Evolutionary conservation across 2,797 vertebrate species (phyloP).

Genomic region (Carcharodon carcharias): DNA sequence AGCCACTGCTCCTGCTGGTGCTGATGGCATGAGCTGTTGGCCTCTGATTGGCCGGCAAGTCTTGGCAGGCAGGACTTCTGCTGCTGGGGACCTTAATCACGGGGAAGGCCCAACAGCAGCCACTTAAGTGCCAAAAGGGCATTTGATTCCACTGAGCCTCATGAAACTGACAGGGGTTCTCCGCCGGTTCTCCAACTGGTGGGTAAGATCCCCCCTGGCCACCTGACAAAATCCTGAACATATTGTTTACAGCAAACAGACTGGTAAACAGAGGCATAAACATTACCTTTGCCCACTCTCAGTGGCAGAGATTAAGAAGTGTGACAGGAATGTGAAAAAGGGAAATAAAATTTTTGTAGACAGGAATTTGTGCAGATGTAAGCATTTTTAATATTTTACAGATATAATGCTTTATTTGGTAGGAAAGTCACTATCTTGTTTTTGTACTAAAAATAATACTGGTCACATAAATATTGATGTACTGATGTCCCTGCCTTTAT

Average conservation of each 20-base stretch:
- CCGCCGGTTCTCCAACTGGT: background rate
- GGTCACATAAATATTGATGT: conserved; percentile 48
- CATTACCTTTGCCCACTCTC: background rate
- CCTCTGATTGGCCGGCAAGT: too few relatives aligned
- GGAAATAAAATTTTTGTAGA: background rate
- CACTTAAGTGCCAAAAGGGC: background rate
- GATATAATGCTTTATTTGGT: background rate
- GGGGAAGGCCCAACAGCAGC: background rate
- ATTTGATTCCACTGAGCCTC: too few relatives aligned
- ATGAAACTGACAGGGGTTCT: background rate
- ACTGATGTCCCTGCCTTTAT: conserved; percentile 22
- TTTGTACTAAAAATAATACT: conserved; percentile 40
- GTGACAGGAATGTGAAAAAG: background rate
- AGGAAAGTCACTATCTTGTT: background rate
- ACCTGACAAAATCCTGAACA: background rate
- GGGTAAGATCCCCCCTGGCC: background rate
- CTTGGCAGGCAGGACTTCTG: too few relatives aligned
- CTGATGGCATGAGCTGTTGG: too few relatives aligned
- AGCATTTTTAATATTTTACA: background rate
- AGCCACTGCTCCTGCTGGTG: background rate
- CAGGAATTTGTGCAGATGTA: background rate
- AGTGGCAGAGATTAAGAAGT: background rate
- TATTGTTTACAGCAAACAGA: background rate
- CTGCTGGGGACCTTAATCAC: background rate
- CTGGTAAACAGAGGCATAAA: background rate